A percentile compares a stretch with the other conserved stretches of the same genome.
Conservation (phyloP, 2,113 vertebrate species). For the Apteryx owenii region DNA sequence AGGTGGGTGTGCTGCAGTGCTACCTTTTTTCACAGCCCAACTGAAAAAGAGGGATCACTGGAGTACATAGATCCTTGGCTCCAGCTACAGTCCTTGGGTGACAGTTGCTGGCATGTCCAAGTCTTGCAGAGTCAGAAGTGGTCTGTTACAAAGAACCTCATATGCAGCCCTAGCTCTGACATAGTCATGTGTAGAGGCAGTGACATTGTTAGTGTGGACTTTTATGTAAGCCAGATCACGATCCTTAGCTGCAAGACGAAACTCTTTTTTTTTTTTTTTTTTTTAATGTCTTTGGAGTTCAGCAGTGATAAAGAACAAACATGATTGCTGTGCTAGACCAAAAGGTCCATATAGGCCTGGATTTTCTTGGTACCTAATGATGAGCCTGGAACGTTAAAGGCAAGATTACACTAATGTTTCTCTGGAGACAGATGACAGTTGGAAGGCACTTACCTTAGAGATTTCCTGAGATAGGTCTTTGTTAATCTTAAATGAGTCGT, state of each 20-base stretch:
- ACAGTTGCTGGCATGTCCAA: neutral
- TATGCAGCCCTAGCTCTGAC: accelerated
- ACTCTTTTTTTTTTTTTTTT: no score
- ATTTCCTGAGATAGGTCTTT: neutral
- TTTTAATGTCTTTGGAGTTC: no score
- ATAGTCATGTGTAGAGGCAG: neutral
- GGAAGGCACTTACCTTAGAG: neutral
- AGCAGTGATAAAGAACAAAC: no score
- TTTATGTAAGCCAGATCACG: neutral
- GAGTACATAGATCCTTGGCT: neutral
- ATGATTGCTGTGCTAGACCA: neutral
- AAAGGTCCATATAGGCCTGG: neutral
- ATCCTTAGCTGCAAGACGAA: neutral
- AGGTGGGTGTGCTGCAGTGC: neutral
- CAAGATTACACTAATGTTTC: neutral
- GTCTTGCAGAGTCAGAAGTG: neutral
- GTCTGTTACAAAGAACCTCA: accelerated
- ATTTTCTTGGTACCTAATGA: no score
- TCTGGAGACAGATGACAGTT: neutral
- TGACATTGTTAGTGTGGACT: neutral
- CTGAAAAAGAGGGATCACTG: neutral
- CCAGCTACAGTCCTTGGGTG: neutral
- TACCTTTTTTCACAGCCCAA: neutral
- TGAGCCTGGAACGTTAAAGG: neutral
- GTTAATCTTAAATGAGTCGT: neutral